Conservation (phyloP, 1,140 invertebrate genomes). For the Acromyrmex charruanus region DNA sequence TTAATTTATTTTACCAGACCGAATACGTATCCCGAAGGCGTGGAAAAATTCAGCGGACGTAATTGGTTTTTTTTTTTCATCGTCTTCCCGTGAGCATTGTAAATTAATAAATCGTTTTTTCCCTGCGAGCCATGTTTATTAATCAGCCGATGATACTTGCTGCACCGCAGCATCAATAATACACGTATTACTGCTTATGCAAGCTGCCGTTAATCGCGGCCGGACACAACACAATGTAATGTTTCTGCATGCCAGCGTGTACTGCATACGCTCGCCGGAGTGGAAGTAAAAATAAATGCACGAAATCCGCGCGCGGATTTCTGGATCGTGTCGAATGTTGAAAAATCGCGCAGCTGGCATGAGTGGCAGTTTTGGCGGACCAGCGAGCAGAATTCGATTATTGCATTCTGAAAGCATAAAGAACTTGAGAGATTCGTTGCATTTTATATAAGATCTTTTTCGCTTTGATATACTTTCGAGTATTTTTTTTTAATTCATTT, state of each 20-base stretch:
- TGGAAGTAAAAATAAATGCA: slow-evolving; percentile 29
- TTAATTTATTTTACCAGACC: not conserved
- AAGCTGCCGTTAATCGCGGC: slow-evolving; percentile 42
- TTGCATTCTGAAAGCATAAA: slow-evolving; percentile 12
- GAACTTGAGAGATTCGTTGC: not conserved
- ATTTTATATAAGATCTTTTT: slow-evolving; percentile 29
- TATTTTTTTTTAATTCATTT: not conserved
- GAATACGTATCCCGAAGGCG: not conserved
- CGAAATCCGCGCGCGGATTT: slow-evolving; percentile 46
- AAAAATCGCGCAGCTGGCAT: slow-evolving; percentile 52
- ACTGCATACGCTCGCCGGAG: not conserved
- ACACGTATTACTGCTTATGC: slow-evolving; percentile 38
- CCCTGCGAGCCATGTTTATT: slow-evolving; percentile 49
- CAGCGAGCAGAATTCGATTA: slow-evolving; percentile 38
- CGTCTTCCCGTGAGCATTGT: not conserved
- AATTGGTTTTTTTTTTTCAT: slow-evolving; percentile 24
- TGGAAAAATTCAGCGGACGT: slow-evolving; percentile 21
- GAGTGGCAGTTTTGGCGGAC: slow-evolving; percentile 44
- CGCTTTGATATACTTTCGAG: not conserved
- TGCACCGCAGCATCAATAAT: slow-evolving; percentile 50
- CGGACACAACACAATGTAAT: slow-evolving; percentile 16
- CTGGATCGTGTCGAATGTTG: slow-evolving; percentile 29
- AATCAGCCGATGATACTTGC: slow-evolving; percentile 53
- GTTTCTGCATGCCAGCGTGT: slow-evolving; percentile 15
- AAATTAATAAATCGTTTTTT: slow-evolving; percentile 59